Evolutionary conservation across 2,113 vertebrate species (phyloP).

Genomic region (human): GRCh38 chr6:109810501-109811000

Average conservation of each 20-base stretch:
- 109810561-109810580: background rate
- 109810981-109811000: background rate
- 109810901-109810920: background rate
- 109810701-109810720: background rate
- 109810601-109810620: background rate
- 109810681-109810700: slow-evolving; percentile 18
- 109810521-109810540: background rate
- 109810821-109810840: background rate
- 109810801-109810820: background rate
- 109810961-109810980: background rate
- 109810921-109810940: background rate
- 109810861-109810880: background rate
- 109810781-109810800: slow-evolving; percentile 12
- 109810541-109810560: background rate
- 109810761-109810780: slow-evolving; percentile 32
- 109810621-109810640: background rate
- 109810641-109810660: background rate
- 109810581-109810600: background rate
- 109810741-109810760: background rate
- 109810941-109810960: background rate
- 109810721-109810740: background rate
- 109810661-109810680: background rate
- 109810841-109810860: background rate
- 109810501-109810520: background rate
- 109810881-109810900: background rate